phyloP scores from a whole-genome alignment of 2,797 vertebrate species.

The Lophotriccus pileatus region DNA sequence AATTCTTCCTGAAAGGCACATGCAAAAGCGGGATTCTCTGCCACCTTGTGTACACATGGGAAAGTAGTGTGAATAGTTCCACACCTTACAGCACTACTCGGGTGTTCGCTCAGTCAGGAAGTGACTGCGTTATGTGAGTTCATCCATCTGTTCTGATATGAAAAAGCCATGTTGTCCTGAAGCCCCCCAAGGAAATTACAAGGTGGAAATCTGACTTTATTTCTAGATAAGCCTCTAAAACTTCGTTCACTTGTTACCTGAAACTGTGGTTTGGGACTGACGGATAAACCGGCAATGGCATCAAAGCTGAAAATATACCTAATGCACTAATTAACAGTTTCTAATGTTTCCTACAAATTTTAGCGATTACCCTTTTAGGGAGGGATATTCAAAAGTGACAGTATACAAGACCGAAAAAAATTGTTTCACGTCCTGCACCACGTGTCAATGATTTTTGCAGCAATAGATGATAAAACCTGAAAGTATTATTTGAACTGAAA shows the following conservation, averaged over 20 bases:
- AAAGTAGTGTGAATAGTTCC: background rate
- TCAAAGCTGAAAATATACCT: background rate
- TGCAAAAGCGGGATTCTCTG: background rate
- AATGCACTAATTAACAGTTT: background rate
- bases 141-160: background rate
- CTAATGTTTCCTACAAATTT: background rate
- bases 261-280: background rate
- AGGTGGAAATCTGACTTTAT: background rate
- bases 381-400: background rate
- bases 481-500: background rate
- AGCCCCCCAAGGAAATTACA: background rate
- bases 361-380: background rate
- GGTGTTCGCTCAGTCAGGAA: background rate
- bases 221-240: background rate
- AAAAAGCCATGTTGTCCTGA: background rate
- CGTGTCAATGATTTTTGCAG: background rate
- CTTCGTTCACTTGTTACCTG: background rate
- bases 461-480: background rate
- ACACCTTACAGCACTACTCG: background rate
- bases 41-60: background rate
- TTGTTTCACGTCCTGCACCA: background rate
- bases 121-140: fast-evolving
- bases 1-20: background rate
- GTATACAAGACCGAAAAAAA: background rate
- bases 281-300: background rate